Evolutionary conservation across 2,888 invertebrate genomes (phyloP).

Genomic region (Lampropteryx suffumata): DNA sequence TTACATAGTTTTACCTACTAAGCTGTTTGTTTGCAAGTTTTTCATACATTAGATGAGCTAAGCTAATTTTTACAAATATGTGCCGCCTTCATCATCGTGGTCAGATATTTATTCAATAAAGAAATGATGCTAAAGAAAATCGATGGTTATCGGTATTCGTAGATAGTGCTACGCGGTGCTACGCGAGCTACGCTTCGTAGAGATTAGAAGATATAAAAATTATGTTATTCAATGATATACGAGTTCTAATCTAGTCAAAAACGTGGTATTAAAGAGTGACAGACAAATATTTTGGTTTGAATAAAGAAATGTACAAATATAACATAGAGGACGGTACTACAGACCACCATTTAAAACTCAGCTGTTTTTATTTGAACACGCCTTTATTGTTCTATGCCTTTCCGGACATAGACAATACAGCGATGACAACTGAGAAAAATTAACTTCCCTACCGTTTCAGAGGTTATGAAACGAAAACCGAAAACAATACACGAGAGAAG

Average conservation of each 20-base stretch:
- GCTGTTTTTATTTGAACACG: conserved; percentile 38
- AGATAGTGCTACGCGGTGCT: conserved; percentile 24
- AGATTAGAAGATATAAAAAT: not conserved
- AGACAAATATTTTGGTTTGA: no score
- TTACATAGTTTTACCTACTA: conserved; percentile 10
- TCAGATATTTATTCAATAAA: no score
- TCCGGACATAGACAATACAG: conserved; percentile 35
- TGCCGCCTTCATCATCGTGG: no score
- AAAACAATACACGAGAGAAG: conserved; percentile 36
- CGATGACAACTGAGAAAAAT: conserved; percentile 41
- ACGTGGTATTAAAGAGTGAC: no score
- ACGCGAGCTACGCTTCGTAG: conserved; percentile 19
- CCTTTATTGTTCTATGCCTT: conserved; percentile 37
- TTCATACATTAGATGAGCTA: no score
- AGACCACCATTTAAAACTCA: conserved; percentile 44
- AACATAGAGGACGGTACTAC: not conserved
- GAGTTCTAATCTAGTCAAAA: no score
- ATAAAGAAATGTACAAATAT: no score
- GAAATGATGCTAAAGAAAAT: no score
- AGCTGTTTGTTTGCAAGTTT: no score
- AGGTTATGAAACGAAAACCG: conserved; percentile 38
- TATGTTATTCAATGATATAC: no score
- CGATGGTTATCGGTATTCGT: not conserved
- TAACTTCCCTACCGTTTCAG: conserved; percentile 31
- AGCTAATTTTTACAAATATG: no score